Evolutionary conservation across 2,888 invertebrate species (phyloP).

Genomic region (Synergus umbraculus): DNA sequence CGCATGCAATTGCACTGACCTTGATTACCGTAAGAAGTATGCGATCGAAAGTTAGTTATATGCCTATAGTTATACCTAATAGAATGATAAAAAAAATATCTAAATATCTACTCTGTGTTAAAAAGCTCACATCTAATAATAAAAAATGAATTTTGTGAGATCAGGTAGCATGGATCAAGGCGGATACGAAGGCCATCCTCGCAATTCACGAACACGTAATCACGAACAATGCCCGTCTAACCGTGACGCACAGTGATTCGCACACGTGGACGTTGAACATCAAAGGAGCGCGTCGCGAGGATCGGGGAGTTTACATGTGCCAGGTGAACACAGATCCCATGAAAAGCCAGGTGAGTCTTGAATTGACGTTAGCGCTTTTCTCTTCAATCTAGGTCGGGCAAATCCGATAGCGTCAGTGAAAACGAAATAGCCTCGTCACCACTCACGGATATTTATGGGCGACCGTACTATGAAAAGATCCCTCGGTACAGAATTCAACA

Average conservation of each 20-base stretch:
- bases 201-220: slow-evolving; percentile 96
- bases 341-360: slow-evolving; percentile 90
- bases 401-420: slow-evolving; percentile 24
- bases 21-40: background rate
- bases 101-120: background rate
- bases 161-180: slow-evolving; percentile 97
- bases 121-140: slow-evolving; percentile 15
- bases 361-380: slow-evolving; percentile 29
- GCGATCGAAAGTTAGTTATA: background rate
- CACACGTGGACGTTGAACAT: slow-evolving; percentile 96
- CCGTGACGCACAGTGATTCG: slow-evolving; percentile 94
- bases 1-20: background rate
- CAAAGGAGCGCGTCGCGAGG: slow-evolving; percentile 89
- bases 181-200: slow-evolving; percentile 94
- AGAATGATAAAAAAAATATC: background rate
- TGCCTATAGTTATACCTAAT: background rate
- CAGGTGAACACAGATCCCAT: slow-evolving; percentile 96
- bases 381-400: slow-evolving; percentile 4
- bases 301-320: slow-evolving; percentile 95
- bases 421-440: slow-evolving; percentile 40
- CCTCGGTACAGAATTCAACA: background rate
- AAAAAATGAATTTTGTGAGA: slow-evolving; percentile 60
- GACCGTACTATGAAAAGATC: slow-evolving; percentile 33
- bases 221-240: slow-evolving; percentile 92
- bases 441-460: slow-evolving; percentile 40